Evolutionary conservation across 2,113 vertebrate genomes (phyloP), one percentile per base, ranked within the genome.

Genomic region (Crocuta crocuta): DNA sequence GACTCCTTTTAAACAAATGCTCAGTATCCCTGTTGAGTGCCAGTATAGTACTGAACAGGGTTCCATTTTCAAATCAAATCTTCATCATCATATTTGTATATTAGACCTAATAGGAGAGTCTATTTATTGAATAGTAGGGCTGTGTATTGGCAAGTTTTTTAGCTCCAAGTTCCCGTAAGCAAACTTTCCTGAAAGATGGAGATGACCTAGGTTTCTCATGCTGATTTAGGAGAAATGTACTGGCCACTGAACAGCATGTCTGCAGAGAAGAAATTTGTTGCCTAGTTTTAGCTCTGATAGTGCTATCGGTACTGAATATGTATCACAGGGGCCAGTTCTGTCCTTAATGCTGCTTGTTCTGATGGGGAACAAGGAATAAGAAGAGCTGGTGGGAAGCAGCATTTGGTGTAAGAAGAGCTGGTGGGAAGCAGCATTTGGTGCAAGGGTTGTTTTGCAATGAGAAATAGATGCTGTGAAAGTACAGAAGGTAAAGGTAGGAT

Each of bases 1-100:
- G 97, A 98, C 83, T 98, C 80, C 95, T 98, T 97, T 98, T 97
- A 98, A 98, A 97, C 61, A 61, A 98, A 94, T 97, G 78, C 58
- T 95, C 43, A 79, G 45, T 91, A 89, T 66, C 90, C 82, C 91
- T 97, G 88, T 86, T 86, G 85, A 80, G 83, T 93, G 93, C 78
- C 66, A 89, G 12, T 83, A 55, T 4, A 95, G 96, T 61, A 96
- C 88, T 65, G 5, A 68, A 83, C 92, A 83, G 74, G 78, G 81
- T 78, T 94, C 94, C 94, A 97, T 97, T 97, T 98, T 85, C 95
- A 95, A 70, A 91, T 85, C 95, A 95, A 79, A 91, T 81, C 92
- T 90, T 93, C 90, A 74, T 86, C 81, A 70, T 90, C 55, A 8
- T 92, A 91, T 97, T 92, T 98, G 97, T 98, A 97, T 88, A 96